These are phyloP conservation scores for Diarsia dahlii DNA, from an alignment of 2,888 invertebrate genomes.

Conservation along the genomic window DNA sequence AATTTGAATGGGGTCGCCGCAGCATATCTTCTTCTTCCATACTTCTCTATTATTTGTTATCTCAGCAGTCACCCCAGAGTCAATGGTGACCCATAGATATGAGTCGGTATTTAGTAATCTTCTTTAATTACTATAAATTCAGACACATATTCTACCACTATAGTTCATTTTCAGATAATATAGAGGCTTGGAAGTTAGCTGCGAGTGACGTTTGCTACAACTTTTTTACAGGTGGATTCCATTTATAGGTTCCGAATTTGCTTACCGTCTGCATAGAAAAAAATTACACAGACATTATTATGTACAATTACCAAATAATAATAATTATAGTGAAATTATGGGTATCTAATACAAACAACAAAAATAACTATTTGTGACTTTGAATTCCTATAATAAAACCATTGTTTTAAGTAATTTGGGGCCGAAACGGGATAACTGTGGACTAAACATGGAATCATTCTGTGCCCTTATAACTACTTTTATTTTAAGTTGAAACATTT, in stretches of 20 bases:
- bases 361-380: neutral
- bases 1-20: too few species aligned
- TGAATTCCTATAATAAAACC: neutral
- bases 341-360: neutral
- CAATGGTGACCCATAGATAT: neutral
- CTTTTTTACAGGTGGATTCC: neutral
- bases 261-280: neutral
- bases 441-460: neutral
- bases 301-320: neutral
- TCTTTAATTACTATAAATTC: neutral
- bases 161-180: neutral
- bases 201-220: neutral
- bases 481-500: slow-evolving; percentile 17
- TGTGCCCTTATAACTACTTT: neutral
- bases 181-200: neutral
- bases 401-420: neutral
- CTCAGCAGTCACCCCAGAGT: too few species aligned
- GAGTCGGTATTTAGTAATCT: neutral
- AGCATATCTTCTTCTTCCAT: too few species aligned
- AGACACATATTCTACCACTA: neutral
- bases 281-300: too few species aligned
- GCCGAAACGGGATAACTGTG: neutral
- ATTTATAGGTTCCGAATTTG: neutral
- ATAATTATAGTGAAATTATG: neutral
- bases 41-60: neutral